phyloP scores from a whole-genome alignment of 2,113 vertebrate genomes.

The Lycaon pictus region DNA sequence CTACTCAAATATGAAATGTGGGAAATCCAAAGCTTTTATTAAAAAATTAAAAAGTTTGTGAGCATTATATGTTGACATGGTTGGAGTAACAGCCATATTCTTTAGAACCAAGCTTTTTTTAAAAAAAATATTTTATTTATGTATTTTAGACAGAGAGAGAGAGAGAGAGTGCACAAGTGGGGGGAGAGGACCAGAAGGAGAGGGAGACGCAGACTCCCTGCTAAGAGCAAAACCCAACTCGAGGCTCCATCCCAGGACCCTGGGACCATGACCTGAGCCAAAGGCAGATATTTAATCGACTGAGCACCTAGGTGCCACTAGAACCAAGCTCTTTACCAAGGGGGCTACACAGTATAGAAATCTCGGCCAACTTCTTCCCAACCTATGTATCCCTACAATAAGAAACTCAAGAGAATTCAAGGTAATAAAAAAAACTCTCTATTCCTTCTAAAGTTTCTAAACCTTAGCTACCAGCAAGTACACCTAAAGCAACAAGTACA shows the following conservation, averaged over 20 bases:
- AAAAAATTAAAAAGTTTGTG: not conserved
- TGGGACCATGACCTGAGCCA: not conserved
- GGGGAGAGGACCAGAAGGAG: not conserved
- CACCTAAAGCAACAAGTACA: slow-evolving; percentile 33
- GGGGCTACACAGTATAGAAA: not conserved
- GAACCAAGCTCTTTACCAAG: not conserved
- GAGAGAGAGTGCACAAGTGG: not conserved
- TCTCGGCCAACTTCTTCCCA: not conserved
- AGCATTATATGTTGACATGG: not conserved
- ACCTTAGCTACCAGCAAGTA: not conserved
- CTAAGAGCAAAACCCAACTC: not conserved
- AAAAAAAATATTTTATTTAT: not conserved
- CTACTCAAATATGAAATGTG: not conserved
- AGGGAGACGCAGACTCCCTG: not conserved
- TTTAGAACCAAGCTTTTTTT: not conserved
- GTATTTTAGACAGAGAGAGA: not conserved
- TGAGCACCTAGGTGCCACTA: not conserved
- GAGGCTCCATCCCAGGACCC: not conserved
- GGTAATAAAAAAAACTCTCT: slow-evolving; percentile 11
- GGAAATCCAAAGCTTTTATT: not conserved
- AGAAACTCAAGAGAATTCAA: not conserved
- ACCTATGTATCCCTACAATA: not conserved
- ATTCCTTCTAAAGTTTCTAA: slow-evolving; percentile 2
- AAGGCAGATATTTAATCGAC: no score
- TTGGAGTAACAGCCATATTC: not conserved